Evolutionary conservation across 2,797 vertebrate species (phyloP).

Genomic region (Channa striata): DNA sequence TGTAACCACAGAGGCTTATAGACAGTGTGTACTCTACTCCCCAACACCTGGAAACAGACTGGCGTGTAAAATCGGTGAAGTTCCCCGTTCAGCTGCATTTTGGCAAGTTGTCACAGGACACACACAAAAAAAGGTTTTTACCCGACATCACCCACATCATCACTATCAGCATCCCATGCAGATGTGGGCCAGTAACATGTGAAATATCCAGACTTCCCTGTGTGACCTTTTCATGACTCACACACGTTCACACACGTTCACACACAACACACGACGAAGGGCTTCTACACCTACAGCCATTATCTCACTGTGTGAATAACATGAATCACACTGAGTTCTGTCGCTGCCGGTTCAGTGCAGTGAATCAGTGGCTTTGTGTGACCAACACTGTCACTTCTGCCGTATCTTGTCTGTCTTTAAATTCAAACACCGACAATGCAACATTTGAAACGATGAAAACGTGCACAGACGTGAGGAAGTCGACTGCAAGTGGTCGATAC

Average conservation of each 20-base stretch:
- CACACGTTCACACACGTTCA: conserved; percentile 15
- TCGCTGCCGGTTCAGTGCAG: conserved; percentile 9
- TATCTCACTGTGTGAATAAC: conserved; percentile 27
- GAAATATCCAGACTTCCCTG: conserved; percentile 16
- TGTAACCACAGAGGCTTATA: too few species aligned
- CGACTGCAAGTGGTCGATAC: too few species aligned
- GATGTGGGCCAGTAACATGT: conserved; percentile 33
- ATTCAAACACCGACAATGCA: too few species aligned
- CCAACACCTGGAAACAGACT: too few species aligned
- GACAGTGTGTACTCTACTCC: too few species aligned
- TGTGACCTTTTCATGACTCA: conserved; percentile 50
- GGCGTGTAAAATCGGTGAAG: too few species aligned
- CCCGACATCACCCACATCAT: background rate
- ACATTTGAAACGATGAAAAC: background rate
- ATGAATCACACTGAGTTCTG: conserved; percentile 30
- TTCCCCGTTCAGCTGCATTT: too few species aligned
- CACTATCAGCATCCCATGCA: conserved; percentile 33
- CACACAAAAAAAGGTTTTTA: background rate
- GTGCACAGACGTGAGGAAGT: background rate
- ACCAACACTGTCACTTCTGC: background rate
- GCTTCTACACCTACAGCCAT: conserved; percentile 43
- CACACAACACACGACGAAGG: conserved; percentile 3
- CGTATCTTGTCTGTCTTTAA: too few species aligned
- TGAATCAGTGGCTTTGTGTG: background rate
- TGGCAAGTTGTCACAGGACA: background rate